Evolutionary conservation across 2,888 invertebrate genomes (phyloP), one percentile per base, ranked within the genome.

Genomic region (Dromius quadrimaculatus): DNA sequence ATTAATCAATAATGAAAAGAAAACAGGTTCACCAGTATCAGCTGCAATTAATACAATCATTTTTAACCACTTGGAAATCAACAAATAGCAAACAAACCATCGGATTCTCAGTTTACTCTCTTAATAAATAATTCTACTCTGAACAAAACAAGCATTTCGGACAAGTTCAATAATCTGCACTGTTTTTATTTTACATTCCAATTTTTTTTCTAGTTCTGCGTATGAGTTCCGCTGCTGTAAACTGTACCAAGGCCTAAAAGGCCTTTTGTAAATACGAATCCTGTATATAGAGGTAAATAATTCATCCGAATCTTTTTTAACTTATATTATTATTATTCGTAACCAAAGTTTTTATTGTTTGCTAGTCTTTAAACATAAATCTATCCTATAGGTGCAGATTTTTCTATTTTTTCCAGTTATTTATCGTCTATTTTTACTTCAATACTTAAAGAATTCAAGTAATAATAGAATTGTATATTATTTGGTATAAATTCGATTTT

Each of bases 261-360:
- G 47, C 43, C 62, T 17, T 17, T 47, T 70, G 70, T 70, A 70
- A 62, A 70, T 70, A 66, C 13, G 19, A 22, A 50, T 59, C 59
- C 47, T 70, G 70, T 70, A 70, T 45, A 70, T 70, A 70, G 47
- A 59, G n/a, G n/a, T n/a, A n/a, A n/a, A n/a, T 15, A 41, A 19
- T 23, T 20, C 23, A 68, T 28, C 68, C 20, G 59, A 32, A 68
- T 45, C 45, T 43, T 59, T 68, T 68, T 54, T 45, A 59, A 54
- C 54, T 9, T 28, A 28, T 9, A 59, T 45, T 54, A 54, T 38
- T 22, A 23, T 15, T 38, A 22, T 69, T 22, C 57, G 65, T 77
- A 77, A 81, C 80, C 80, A 81, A 81, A 81, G 81, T 79, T 80
- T n/a, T 77, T 78, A 76, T 76, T 79, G 45, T 79, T 78, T 79